phyloP scores from a whole-genome alignment of 2,797 vertebrate genomes.

The Girardinus metallicus region DNA sequence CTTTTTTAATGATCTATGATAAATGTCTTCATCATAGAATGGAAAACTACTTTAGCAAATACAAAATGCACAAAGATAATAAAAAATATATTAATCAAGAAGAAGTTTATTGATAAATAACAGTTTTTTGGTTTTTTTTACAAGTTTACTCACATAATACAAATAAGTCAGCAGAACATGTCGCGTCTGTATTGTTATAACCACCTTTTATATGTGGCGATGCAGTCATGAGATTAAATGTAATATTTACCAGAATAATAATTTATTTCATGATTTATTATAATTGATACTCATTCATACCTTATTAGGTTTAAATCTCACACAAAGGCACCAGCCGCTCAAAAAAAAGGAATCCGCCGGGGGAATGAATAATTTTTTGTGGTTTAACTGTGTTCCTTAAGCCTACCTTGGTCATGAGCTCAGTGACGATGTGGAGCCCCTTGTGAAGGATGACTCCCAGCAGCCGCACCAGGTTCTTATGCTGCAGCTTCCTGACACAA shows the following conservation, averaged over 20 bases:
- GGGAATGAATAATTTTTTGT: background rate
- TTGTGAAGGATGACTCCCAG: constrained; percentile 91
- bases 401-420: constrained; percentile 91
- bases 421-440: constrained; percentile 91
- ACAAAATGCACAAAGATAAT: background rate
- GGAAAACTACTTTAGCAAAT: too few species aligned
- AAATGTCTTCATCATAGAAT: too few species aligned
- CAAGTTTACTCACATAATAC: background rate
- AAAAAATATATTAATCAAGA: background rate
- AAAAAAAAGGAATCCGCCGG: background rate
- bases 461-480: constrained; percentile 89
- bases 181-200: too few species aligned
- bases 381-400: background rate
- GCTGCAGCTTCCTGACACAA: constrained; percentile 87
- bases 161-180: background rate
- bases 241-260: background rate
- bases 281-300: background rate
- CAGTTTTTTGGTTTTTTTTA: too few species aligned
- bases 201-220: background rate
- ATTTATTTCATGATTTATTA: background rate
- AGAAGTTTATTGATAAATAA: too few species aligned
- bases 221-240: background rate
- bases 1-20: background rate
- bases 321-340: background rate
- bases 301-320: background rate